Percentiles rank a stretch among this genome's conserved stretches.
These are phyloP conservation scores for Pocillopora meandrina DNA, from an alignment of 92 coral and sea anemone species.

Conservation along the genomic window DNA sequence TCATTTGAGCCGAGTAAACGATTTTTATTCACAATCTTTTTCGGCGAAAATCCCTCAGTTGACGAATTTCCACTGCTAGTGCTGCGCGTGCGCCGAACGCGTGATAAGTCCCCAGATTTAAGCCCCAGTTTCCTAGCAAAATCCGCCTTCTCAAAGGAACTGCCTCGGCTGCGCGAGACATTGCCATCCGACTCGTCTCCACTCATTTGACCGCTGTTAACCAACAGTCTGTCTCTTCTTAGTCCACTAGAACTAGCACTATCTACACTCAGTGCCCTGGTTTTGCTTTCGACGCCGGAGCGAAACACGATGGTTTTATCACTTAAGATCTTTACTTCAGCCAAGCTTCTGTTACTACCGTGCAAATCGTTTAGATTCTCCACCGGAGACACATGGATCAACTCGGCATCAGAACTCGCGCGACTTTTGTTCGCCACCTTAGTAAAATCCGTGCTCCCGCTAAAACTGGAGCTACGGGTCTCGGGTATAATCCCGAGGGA, in stretches of 20 bases:
- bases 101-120: constrained; percentile 77
- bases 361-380: constrained; percentile 48
- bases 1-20: constrained; percentile 64
- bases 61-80: constrained; percentile 63
- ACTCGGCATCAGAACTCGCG: constrained; percentile 30
- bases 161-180: constrained; percentile 67
- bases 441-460: constrained; percentile 89
- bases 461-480: constrained; percentile 93
- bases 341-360: constrained; percentile 59
- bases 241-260: constrained; percentile 69
- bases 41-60: constrained; percentile 47
- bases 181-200: constrained; percentile 64
- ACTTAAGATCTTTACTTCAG: constrained; percentile 91
- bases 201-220: constrained; percentile 60
- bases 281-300: constrained; percentile 65
- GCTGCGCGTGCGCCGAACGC: constrained; percentile 64
- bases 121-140: constrained; percentile 77
- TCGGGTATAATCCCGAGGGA: constrained; percentile 85
- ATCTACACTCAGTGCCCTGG: constrained; percentile 74
- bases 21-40: constrained; percentile 69
- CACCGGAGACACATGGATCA: constrained; percentile 13
- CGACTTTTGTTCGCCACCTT: constrained; percentile 59
- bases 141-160: constrained; percentile 86
- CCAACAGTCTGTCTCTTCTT: constrained; percentile 78
- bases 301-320: constrained; percentile 89